phyloP scores from a whole-genome alignment of 1,140 invertebrate species.

The honey bee (Apis mellifera) region Amel_HAv3.1 CM009946.2:1490001-1490500 shows the following conservation, averaged over 20 bases:
- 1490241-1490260: neutral
- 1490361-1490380: neutral
- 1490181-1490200: neutral
- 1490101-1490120: neutral
- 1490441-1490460: conserved; percentile 12
- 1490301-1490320: neutral
- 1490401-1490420: neutral
- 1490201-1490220: neutral
- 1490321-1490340: no score
- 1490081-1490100: neutral
- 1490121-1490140: neutral
- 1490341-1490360: neutral
- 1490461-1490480: conserved; percentile 18
- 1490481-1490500: conserved; percentile 25
- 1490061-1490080: neutral
- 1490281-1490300: neutral
- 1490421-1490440: neutral
- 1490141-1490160: neutral
- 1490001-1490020: neutral
- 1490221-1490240: neutral
- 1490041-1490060: neutral
- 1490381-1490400: neutral
- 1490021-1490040: neutral
- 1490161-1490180: neutral
- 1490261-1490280: neutral